These are phyloP conservation scores for Syrphus vitripennis DNA, from an alignment of 2,888 invertebrate genomes.

Conservation along the genomic window DNA sequence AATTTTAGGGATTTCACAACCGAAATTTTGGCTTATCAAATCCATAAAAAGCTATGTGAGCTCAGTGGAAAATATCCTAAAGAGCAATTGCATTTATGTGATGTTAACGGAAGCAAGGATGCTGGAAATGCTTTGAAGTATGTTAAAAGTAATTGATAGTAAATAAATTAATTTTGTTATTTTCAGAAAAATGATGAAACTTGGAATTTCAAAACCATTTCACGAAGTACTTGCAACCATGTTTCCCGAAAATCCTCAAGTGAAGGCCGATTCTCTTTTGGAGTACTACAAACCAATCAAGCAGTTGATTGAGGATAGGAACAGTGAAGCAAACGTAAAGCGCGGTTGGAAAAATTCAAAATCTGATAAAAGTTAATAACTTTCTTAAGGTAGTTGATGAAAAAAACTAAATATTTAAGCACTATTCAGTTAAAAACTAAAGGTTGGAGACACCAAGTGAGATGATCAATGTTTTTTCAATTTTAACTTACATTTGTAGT, in stretches of 20 bases:
- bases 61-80: slow-evolving; percentile 17
- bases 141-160: no score
- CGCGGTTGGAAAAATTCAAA: slow-evolving; percentile 31
- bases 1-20: slow-evolving; percentile 86
- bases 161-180: background rate
- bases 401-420: no score
- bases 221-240: slow-evolving; percentile 83
- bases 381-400: no score
- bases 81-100: slow-evolving; percentile 84
- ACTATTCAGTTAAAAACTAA: no score
- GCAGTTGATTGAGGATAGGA: slow-evolving; percentile 71
- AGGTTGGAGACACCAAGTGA: no score
- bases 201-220: slow-evolving; percentile 88
- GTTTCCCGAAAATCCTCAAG: slow-evolving; percentile 86
- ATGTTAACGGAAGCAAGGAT: slow-evolving; percentile 89
- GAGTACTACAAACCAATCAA: slow-evolving; percentile 90
- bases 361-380: background rate
- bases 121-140: slow-evolving; percentile 87
- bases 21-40: slow-evolving; percentile 3
- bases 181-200: slow-evolving; percentile 36
- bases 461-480: no score
- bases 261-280: slow-evolving; percentile 88
- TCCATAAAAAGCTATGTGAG: slow-evolving; percentile 16
- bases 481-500: no score
- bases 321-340: background rate